Evolutionary conservation across 2,888 invertebrate species (phyloP), one percentile per base, ranked within the genome.

Genomic region (Acrobasis suavella): DNA sequence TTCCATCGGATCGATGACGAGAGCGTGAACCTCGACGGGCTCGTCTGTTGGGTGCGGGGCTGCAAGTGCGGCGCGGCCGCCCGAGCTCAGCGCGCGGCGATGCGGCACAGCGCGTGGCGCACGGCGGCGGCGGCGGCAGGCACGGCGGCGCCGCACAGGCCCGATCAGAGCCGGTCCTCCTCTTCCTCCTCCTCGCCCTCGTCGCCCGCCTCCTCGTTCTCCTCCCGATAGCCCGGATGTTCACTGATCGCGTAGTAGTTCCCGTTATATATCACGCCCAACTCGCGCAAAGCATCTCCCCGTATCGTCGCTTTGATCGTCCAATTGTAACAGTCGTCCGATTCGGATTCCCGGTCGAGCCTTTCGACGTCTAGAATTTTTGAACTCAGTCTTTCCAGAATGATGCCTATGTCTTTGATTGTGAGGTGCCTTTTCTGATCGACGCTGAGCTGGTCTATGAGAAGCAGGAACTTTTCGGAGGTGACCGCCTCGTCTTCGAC

Each of bases 161-260:
- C 87, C 80, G 87, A 91, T 94, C 94, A 93, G 91, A 93, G 93
- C 79, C 94, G 83, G 81, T 95, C 95, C 81, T 95, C 96, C 81
- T 95, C 96, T 82, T 97, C 96, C 77, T 96, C 96, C 82, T 96
- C 96, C 81, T 96, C 96, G 71, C 95, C 96, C 88, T 96, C 97
- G 86, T 96, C 96, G 65, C 95, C 95, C 77, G 96, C 96, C 82
- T 96, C 96, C 87, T 97, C 97, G 85, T 96, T 95, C 91, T 97
- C 97, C 87, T 97, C 97, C 90, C 96, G 96, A 92, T 98, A 98
- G 65, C 97, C 97, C 64, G 98, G 98, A 89, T 98, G 98, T 89
- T 98, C 98, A 81, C 97, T 97, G 86, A 98, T 97, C 74, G 97
- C 97, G 92, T 98, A 98, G 91, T 97, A 98, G 92, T 97, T 98